Evolutionary conservation across 1,140 invertebrate genomes (phyloP).

Genomic region (Diachasmimorpha longicaudata): DNA sequence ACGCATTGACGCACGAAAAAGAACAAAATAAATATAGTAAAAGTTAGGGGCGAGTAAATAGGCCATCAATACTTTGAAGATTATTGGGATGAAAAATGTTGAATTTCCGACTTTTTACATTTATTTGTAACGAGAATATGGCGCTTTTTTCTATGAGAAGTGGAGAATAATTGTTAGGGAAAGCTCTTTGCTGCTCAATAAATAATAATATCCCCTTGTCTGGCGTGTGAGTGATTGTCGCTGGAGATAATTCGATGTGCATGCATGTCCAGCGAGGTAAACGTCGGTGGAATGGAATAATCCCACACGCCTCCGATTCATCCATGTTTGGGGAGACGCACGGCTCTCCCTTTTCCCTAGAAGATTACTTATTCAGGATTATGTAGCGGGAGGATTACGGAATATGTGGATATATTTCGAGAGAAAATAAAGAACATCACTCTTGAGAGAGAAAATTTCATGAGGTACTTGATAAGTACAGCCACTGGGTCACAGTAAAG

Average conservation of each 20-base stretch:
- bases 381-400: slow-evolving; percentile 7
- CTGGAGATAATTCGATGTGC: slow-evolving; percentile 27
- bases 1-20: no score
- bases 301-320: slow-evolving; percentile 27
- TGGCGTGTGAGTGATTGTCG: slow-evolving; percentile 21
- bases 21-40: no score
- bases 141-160: no score
- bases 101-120: no score
- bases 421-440: neutral
- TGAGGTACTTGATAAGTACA: neutral
- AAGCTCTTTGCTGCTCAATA: neutral
- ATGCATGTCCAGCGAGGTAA: slow-evolving; percentile 21
- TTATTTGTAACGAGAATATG: no score
- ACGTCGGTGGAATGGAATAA: slow-evolving; percentile 26
- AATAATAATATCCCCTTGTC: slow-evolving; percentile 27
- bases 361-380: slow-evolving; percentile 26
- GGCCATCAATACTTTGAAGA: no score
- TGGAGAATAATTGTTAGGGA: neutral
- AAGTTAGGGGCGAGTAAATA: no score
- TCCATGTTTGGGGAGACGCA: slow-evolving; percentile 27
- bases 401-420: neutral
- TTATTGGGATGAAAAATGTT: no score
- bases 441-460: no score
- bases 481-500: neutral
- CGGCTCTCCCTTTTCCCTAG: neutral